A percentile compares a stretch with the other conserved stretches of the same genome.
phyloP scores from a whole-genome alignment of 2,797 vertebrate genomes.

The Zalophus californianus region DNA sequence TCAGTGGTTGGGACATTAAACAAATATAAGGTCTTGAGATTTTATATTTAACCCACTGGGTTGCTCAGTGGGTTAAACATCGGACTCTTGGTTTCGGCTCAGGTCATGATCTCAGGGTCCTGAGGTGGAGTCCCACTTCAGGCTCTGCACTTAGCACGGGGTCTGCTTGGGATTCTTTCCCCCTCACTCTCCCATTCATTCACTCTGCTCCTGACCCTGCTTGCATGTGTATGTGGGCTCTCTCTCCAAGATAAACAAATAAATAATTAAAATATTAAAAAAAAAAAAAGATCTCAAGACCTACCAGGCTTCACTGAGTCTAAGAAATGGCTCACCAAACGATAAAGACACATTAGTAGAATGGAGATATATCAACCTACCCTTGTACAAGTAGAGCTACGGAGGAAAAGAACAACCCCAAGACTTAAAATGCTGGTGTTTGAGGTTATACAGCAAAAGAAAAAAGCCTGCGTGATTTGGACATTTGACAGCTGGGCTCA shows the following conservation, averaged over 20 bases:
- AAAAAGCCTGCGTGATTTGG: not conserved
- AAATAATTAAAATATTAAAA: not conserved
- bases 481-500: not conserved
- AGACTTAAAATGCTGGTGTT: not conserved
- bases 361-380: not conserved
- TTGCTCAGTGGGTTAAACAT: not conserved
- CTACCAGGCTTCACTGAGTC: not conserved
- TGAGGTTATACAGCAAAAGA: not conserved
- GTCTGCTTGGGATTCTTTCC: not conserved
- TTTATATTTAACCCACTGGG: not conserved
- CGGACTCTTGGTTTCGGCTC: not conserved
- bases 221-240: not conserved
- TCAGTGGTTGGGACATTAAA: not conserved
- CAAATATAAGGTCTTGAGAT: not conserved
- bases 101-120: not conserved
- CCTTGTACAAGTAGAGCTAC: not conserved
- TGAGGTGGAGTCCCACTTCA: not conserved
- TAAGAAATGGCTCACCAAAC: not conserved
- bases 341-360: not conserved
- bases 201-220: not conserved
- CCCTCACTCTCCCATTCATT: not conserved
- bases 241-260: not conserved
- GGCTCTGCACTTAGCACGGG: not conserved
- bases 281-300: not conserved
- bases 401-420: not conserved